These are phyloP conservation scores for Echinometra lucunter DNA, from an alignment of 53 echinoderm and acorn worm genomes.

Conservation along the genomic window DNA sequence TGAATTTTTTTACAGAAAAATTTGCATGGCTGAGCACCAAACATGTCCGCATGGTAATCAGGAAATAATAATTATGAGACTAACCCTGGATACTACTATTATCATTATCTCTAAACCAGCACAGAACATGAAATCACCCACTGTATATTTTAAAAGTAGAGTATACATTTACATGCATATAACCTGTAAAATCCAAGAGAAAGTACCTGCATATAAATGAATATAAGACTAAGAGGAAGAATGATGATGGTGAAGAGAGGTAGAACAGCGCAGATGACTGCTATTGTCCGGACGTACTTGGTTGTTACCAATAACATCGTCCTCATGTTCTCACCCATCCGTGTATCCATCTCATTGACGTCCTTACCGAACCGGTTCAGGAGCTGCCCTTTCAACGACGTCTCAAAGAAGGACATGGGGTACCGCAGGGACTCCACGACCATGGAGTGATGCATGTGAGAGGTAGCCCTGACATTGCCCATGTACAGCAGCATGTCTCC, in stretches of 20 bases:
- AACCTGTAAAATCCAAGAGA: neutral
- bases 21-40: no score
- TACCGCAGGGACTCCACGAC: constrained; percentile 70
- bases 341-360: constrained; percentile 77
- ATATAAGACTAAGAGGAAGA: constrained; percentile 55
- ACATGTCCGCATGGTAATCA: no score
- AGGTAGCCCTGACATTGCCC: constrained; percentile 75
- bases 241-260: constrained; percentile 69
- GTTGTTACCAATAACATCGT: constrained; percentile 48
- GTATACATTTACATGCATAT: neutral
- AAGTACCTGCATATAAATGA: constrained; percentile 68
- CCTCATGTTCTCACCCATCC: constrained; percentile 58
- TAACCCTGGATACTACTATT: no score
- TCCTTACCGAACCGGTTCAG: constrained; percentile 94
- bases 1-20: no score
- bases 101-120: no score
- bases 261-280: constrained; percentile 51
- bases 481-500: constrained; percentile 60
- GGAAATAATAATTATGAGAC: no score
- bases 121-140: neutral
- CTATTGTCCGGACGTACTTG: constrained; percentile 68
- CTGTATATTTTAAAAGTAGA: neutral
- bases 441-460: constrained; percentile 69
- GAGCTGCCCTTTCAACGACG: constrained; percentile 82
- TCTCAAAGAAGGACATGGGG: constrained; percentile 94